Percentiles rank a stretch among this genome's conserved stretches.
Conservation (phyloP, 2,113 vertebrate species). For the Tragelaphus scriptus region DNA sequence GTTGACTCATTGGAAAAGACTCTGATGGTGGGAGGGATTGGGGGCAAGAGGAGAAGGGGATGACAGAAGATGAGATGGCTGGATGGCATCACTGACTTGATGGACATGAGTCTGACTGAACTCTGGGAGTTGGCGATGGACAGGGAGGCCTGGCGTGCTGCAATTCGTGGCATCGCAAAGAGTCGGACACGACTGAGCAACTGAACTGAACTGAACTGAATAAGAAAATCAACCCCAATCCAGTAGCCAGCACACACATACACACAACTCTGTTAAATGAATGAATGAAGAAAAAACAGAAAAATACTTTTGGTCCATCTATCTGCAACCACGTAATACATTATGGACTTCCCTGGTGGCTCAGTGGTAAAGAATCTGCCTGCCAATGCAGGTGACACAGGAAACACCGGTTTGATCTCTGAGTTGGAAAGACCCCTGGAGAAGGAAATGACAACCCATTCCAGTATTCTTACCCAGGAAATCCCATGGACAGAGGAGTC, state of each 20-base stretch:
- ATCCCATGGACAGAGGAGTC: neutral
- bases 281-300: neutral
- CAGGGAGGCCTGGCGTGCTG: too few species aligned
- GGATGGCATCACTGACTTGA: too few species aligned
- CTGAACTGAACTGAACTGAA: too few species aligned
- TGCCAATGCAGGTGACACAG: neutral
- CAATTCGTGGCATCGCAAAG: too few species aligned
- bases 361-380: neutral
- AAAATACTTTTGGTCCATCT: neutral
- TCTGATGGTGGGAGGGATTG: too few species aligned
- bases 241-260: neutral
- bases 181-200: too few species aligned
- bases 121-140: too few species aligned
- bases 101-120: too few species aligned
- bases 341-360: neutral
- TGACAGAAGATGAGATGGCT: too few species aligned
- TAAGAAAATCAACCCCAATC: neutral
- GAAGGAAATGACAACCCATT: neutral
- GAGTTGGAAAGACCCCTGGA: neutral
- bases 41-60: too few species aligned
- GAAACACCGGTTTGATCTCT: neutral
- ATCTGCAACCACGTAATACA: neutral
- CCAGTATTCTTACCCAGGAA: neutral
- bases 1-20: too few species aligned
- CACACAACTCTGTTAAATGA: neutral